Base-by-base conservation (phyloP, 2,888 invertebrate species). In the Tiphia femorata region DNA sequence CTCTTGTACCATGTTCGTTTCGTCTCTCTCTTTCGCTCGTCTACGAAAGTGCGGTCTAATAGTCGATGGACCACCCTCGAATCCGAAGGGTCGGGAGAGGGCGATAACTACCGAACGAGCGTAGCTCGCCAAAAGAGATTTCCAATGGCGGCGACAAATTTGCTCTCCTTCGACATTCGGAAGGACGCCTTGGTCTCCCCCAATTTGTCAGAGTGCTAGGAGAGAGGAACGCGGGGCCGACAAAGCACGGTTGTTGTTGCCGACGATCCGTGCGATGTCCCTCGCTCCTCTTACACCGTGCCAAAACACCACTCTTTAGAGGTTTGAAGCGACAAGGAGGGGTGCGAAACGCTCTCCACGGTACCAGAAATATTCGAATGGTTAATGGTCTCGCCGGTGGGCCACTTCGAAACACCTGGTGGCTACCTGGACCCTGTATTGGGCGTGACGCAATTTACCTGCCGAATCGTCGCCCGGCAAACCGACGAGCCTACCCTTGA, bases 121-220 rank as follows among this genome's bases (percentile, higher is more conserved):
- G n/a, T n/a, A n/a, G n/a, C n/a, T n/a, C n/a, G n/a, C n/a, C n/a
- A n/a, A n/a, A n/a, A n/a, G n/a, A n/a, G 33, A 33, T 33, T 6
- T 33, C 12, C 33, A n/a, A n/a, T n/a, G 33, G 52, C 43, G 21
- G n/a, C 21, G 54, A 55, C 70, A 67, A 70, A 67, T 70, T 64
- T 67, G 64, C 67, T 71, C 67, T 60, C 62, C 40, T 49, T 55
- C 46, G n/a, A n/a, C 40, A 19, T 37, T 46, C 27, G 14, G n/a
- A n/a, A 16, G 25, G 33, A 30, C 47, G 52, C 57, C 58, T 48
- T 64, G 64, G 51, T 63, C 59, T 55, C 62, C 48, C 35, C 60
- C 72, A 77, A 77, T 77, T 77, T 77, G 78, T 78, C 77, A 78
- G 66, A 56, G 20, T 52, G 66, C 67, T 59, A 70, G 69, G 62